phyloP scores from a whole-genome alignment of 2,113 vertebrate species.

The Phylloscopus trochiloides region DNA sequence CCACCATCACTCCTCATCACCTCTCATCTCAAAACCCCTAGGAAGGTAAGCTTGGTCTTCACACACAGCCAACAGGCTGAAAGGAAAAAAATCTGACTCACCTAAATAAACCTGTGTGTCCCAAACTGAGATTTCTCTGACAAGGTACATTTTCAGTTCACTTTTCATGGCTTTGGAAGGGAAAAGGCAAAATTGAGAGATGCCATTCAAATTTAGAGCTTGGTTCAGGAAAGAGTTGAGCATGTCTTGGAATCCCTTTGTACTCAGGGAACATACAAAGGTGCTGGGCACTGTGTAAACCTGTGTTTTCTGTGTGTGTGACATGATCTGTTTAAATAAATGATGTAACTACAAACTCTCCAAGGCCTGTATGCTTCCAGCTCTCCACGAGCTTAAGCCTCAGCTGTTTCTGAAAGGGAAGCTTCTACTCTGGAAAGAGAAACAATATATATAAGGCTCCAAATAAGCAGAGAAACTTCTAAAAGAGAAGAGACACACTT shows the following conservation, averaged over 20 bases:
- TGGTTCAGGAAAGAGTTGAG: neutral
- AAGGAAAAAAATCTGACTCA: neutral
- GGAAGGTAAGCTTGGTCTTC: neutral
- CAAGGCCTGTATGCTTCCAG: neutral
- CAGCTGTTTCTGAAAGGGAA: neutral
- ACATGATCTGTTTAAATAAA: neutral
- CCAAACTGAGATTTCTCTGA: neutral
- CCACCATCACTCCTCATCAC: neutral
- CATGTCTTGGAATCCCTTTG: neutral
- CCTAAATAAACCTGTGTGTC: fast-evolving
- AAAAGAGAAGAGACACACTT: neutral
- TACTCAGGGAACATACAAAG: neutral
- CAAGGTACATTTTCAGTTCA: neutral
- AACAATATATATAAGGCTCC: neutral
- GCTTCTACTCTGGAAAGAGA: neutral
- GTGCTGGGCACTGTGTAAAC: neutral
- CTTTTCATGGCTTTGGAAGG: neutral
- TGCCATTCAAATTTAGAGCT: neutral
- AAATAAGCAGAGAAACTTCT: neutral
- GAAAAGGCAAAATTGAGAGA: neutral
- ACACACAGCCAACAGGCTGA: neutral
- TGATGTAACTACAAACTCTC: neutral
- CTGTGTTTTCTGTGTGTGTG: neutral
- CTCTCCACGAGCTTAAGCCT: neutral
- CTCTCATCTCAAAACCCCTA: neutral